These are phyloP conservation scores for Rhynchomys soricoides DNA, from an alignment of 2,113 vertebrate species.

Conservation along the genomic window DNA sequence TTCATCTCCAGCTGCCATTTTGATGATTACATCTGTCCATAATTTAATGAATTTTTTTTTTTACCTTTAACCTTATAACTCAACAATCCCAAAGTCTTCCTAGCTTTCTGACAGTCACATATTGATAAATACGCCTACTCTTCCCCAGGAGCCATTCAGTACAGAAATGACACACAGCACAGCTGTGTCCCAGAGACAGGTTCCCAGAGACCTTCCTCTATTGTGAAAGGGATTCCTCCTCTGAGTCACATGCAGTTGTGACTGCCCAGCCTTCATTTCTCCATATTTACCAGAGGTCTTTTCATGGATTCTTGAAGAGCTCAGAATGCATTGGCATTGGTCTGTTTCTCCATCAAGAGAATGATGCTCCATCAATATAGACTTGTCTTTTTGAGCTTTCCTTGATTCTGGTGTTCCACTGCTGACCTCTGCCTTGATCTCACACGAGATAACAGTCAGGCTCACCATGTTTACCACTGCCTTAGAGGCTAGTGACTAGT, in stretches of 20 bases:
- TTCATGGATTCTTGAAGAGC: slow-evolving; percentile 30
- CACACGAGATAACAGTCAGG: background rate
- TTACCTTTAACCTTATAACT: slow-evolving; percentile 19
- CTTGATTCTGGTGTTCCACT: background rate
- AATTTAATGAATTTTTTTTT: background rate
- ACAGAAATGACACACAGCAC: background rate
- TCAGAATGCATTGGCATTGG: background rate
- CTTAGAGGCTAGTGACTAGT: background rate
- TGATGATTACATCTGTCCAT: background rate
- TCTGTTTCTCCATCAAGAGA: background rate
- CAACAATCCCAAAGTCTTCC: background rate
- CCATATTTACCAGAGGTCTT: background rate
- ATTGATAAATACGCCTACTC: background rate
- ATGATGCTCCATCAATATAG: background rate
- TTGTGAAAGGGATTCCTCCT: background rate
- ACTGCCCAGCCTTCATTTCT: background rate
- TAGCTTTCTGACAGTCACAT: background rate
- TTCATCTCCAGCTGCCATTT: background rate
- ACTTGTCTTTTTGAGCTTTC: background rate
- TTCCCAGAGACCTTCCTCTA: background rate
- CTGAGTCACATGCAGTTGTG: background rate
- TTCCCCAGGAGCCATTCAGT: background rate
- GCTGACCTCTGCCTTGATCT: background rate
- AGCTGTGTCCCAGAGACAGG: background rate
- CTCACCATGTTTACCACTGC: background rate